These are phyloP conservation scores for Neopelma chrysocephalum DNA, from an alignment of 2,797 vertebrate species.

Conservation along the genomic window DNA sequence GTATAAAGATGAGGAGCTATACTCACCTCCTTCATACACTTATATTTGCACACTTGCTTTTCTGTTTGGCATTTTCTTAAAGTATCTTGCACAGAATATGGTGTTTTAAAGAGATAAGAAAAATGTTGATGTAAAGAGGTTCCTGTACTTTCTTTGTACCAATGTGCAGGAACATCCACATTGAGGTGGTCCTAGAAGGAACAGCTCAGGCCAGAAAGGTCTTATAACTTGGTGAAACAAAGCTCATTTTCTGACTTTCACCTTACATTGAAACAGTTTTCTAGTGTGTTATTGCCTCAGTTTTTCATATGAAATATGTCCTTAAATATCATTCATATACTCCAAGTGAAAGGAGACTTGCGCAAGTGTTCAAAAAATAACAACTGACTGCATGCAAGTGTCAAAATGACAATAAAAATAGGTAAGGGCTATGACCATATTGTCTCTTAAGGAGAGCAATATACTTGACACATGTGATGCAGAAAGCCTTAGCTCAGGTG, in stretches of 20 bases:
- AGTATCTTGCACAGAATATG: not conserved
- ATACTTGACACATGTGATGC: not conserved
- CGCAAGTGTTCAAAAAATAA: not conserved
- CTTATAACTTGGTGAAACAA: not conserved
- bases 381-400: not conserved
- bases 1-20: not conserved
- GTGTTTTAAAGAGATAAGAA: not conserved
- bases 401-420: not conserved
- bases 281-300: not conserved
- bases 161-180: not conserved
- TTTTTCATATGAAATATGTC: not conserved
- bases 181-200: not conserved
- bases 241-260: not conserved
- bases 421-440: not conserved
- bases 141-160: not conserved
- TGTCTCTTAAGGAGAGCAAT: not conserved
- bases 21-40: not conserved
- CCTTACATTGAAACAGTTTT: not conserved
- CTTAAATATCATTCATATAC: not conserved
- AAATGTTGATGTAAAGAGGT: not conserved
- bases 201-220: not conserved
- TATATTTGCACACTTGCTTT: not conserved
- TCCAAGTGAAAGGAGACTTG: not conserved
- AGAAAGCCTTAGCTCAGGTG: not conserved
- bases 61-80: not conserved